Evolutionary conservation across 2,113 vertebrate genomes (phyloP), one percentile per base, ranked within the genome.

Genomic region (Coracopsis vasa): DNA sequence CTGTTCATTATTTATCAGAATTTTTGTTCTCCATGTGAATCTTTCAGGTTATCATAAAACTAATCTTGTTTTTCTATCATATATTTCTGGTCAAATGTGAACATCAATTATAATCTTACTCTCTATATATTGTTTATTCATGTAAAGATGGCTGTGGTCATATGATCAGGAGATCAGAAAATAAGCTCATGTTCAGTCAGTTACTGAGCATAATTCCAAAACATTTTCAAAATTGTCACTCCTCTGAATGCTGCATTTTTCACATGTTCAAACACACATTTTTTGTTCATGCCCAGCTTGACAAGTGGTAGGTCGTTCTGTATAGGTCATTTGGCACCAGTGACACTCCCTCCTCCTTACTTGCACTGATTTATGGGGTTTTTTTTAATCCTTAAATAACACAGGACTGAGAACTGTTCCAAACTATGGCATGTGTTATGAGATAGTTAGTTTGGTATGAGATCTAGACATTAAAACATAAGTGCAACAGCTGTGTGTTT

Each of bases 251-350:
- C 10, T 66, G 18, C 6, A 24, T 92, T 88, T 92, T 93, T 66
- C 13, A 4, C 9, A 7, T 11, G 3, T 56, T 51, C 50, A 79
- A 56, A 66, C 0, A 1, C 25, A 41, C 1, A 5, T 17, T 56
- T 2, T 39, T 83, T 54, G 41, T n/a, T 83, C 8, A 11, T 45
- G 17, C 10, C 23, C 20, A 37, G 37, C 16, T 61, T 72, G 70
- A 42, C 3, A 41, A 70, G 20, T 28, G 45, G 48, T 80, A 20
- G 41, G 45, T 66, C 45, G 18, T 48, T 81, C 39, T 74, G 33
- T 29, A 83, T 1, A 14, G 41, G 42, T 70, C 45, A 24, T 48
- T 78, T 35, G 67, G 39, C 25, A 86, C 2, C 14, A 80, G 21
- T n/a, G 67, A 73, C 7, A 14, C 1, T 41, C 74, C 73, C 33